These are phyloP conservation scores for Gymnocephalus cernua DNA, from an alignment of 2,113 vertebrate genomes.

Conservation along the genomic window DNA sequence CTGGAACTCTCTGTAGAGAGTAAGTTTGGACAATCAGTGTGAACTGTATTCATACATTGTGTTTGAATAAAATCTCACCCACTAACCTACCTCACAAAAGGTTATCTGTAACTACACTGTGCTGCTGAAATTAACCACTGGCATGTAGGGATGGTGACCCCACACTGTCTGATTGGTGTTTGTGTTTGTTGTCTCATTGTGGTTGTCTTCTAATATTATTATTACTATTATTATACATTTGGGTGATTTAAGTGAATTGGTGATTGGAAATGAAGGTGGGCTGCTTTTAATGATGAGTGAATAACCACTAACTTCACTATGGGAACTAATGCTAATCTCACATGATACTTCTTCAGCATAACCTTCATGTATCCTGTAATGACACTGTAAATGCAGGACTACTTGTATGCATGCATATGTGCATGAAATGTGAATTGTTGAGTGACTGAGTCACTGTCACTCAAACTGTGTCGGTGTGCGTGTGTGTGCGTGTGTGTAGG, in stretches of 20 bases:
- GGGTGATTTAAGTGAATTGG: slow-evolving; percentile 34
- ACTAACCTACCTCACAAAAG: slow-evolving; percentile 65
- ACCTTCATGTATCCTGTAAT: slow-evolving; percentile 1
- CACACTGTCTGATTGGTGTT: slow-evolving; percentile 17
- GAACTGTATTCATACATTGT: slow-evolving; percentile 45
- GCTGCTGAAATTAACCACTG: slow-evolving; percentile 34
- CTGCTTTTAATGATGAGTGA: slow-evolving; percentile 30
- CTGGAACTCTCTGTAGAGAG: slow-evolving; percentile 99
- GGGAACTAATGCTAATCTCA: slow-evolving; percentile 48
- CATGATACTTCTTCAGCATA: slow-evolving; percentile 1
- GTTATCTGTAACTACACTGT: slow-evolving; percentile 22
- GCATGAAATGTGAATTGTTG: slow-evolving; percentile 5
- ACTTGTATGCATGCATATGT: slow-evolving; percentile 33
- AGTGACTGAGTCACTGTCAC: slow-evolving; percentile 4
- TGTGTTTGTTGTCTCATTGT: slow-evolving; percentile 3
- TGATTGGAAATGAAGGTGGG: slow-evolving; percentile 47
- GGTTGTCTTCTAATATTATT: slow-evolving; percentile 21
- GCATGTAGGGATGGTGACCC: slow-evolving; percentile 36
- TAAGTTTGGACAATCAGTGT: slow-evolving; percentile 90
- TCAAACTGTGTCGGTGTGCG: slow-evolving; percentile 7
- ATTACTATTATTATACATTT: slow-evolving; percentile 8
- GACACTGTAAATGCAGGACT: neutral
- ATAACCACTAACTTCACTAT: slow-evolving; percentile 64
- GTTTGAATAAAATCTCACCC: slow-evolving; percentile 81
- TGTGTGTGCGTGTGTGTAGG: slow-evolving; percentile 80